Percentiles rank a stretch among this genome's conserved stretches.
These are phyloP conservation scores for Mimumesa dahlbomi DNA, from an alignment of 2,888 invertebrate species.

Conservation along the genomic window DNA sequence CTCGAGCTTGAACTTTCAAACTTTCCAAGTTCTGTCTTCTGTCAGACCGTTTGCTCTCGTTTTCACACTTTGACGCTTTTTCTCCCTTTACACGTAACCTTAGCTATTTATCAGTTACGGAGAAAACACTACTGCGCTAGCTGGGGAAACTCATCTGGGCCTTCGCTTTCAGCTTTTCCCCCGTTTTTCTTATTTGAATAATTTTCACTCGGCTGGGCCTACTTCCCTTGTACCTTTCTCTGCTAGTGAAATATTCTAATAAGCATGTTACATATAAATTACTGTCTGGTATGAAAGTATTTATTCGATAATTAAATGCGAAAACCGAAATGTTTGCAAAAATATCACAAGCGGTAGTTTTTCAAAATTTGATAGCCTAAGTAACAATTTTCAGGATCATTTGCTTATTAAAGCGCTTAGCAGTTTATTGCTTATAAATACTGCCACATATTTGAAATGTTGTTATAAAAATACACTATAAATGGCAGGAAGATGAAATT, in stretches of 20 bases:
- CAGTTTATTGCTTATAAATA: no score
- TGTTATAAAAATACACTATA: no score
- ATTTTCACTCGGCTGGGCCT: conserved; percentile 1
- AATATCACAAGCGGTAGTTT: no score
- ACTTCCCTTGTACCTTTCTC: neutral
- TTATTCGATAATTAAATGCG: no score
- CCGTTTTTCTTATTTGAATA: conserved; percentile 3
- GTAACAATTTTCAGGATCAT: no score
- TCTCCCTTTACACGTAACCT: conserved; percentile 6
- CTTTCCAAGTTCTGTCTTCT: conserved; percentile 25
- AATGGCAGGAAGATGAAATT: no score
- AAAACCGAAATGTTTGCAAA: no score
- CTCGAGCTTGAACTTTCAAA: conserved; percentile 28
- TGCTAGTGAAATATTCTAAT: neutral
- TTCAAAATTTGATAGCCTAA: no score
- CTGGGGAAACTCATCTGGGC: conserved; percentile 2
- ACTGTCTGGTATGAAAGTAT: no score
- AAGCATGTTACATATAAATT: neutral
- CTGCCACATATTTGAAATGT: no score
- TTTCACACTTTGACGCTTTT: conserved; percentile 14
- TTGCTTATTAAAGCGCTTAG: no score
- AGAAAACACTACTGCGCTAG: neutral
- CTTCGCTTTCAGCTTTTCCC: neutral
- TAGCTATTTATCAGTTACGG: conserved; percentile 21
- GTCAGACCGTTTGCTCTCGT: conserved; percentile 42